Evolutionary conservation across 2,113 vertebrate genomes (phyloP).

Genomic region (Pipra filicauda): DNA sequence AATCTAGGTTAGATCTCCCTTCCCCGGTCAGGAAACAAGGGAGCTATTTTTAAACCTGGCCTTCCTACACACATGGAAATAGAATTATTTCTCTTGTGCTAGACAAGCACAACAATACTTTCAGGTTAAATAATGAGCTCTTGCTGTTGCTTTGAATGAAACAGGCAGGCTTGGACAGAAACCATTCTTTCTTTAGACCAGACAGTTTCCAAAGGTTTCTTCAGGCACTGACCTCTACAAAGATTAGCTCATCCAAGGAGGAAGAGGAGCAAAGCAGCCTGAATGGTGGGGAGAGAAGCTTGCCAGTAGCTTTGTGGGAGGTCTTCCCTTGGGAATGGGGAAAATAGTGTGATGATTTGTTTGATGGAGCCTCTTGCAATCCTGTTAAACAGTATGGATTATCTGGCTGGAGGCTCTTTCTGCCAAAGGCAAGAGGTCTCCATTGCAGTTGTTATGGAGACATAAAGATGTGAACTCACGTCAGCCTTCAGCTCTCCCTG

Average conservation of each 20-base stretch:
- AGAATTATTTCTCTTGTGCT: not conserved
- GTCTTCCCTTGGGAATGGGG: not conserved
- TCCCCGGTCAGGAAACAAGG: not conserved
- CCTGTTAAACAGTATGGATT: not conserved
- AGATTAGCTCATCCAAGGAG: not conserved
- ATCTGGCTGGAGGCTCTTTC: not conserved
- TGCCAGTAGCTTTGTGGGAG: not conserved
- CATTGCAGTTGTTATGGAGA: not conserved
- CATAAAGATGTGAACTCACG: not conserved
- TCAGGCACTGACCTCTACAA: not conserved
- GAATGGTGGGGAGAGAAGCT: not conserved
- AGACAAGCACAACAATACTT: not conserved
- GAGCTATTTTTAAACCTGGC: constrained; percentile 23
- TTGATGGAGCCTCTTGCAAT: not conserved
- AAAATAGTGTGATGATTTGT: not conserved
- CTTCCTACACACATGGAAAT: not conserved
- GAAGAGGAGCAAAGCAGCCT: not conserved
- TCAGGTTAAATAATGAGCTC: not conserved
- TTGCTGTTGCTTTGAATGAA: not conserved
- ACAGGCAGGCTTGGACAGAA: not conserved
- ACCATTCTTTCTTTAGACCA: not conserved
- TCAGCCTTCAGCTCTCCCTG: not conserved
- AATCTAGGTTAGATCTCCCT: not conserved
- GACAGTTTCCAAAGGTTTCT: not conserved
- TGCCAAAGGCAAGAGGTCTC: not conserved